Conservation (phyloP, 2,797 vertebrate genomes). For the Sphenopsis melanotis region DNA sequence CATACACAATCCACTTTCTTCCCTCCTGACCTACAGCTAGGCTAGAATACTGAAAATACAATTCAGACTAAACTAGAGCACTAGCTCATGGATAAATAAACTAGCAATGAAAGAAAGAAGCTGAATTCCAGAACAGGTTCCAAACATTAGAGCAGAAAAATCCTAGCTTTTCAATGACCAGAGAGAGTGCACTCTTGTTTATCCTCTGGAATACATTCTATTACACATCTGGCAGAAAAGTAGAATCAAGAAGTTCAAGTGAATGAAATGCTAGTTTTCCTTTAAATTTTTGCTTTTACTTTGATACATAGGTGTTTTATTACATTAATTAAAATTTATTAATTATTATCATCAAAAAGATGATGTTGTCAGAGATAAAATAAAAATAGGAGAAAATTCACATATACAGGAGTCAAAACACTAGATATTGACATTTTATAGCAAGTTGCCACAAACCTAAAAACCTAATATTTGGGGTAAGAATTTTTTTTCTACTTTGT, state of each 20-base stretch:
- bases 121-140: not conserved
- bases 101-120: not conserved
- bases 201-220: not conserved
- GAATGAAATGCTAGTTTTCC: not conserved
- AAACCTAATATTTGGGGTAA: not conserved
- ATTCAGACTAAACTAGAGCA: not conserved
- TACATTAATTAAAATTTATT: not conserved
- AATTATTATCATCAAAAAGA: not conserved
- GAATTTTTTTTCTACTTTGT: not conserved
- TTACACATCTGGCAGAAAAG: not conserved
- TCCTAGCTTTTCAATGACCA: not conserved
- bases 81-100: not conserved
- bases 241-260: not conserved
- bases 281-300: not conserved
- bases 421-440: not conserved
- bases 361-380: not conserved
- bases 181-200: not conserved
- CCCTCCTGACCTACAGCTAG: not conserved
- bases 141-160: not conserved
- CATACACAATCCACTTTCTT: not conserved
- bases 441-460: not conserved
- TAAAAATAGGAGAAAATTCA: not conserved
- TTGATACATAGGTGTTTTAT: not conserved
- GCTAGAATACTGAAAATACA: not conserved
- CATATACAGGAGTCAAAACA: not conserved